Conservation (phyloP, 2,888 invertebrate species). For the Emesis furor region DNA sequence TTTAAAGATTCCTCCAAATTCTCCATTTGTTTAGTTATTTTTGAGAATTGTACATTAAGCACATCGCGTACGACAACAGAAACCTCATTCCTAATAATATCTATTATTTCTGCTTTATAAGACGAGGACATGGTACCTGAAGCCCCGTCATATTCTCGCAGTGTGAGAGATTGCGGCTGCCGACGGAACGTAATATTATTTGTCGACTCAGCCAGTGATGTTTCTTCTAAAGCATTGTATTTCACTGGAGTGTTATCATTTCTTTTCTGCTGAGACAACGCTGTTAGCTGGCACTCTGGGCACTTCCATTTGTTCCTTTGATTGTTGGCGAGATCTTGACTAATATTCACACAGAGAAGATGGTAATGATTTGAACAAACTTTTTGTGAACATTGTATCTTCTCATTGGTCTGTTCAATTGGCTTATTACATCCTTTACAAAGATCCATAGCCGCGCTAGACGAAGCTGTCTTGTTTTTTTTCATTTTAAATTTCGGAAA, state of each 20-base stretch:
- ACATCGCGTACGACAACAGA: neutral
- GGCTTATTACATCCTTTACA: neutral
- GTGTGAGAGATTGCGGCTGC: neutral
- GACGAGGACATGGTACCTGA: neutral
- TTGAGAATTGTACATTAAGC: too few species aligned
- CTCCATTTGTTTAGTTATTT: neutral
- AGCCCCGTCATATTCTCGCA: neutral
- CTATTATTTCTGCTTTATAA: neutral
- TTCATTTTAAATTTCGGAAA: too few species aligned
- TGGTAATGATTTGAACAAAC: neutral
- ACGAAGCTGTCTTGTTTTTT: too few species aligned
- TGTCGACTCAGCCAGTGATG: neutral
- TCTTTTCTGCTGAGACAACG: neutral
- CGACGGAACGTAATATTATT: conserved; percentile 6
- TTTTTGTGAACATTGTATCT: conserved; percentile 5
- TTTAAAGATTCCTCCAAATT: neutral
- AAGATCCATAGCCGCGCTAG: neutral
- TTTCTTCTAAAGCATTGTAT: neutral
- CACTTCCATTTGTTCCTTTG: conserved; percentile 1
- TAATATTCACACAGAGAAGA: neutral
- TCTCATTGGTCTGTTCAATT: neutral
- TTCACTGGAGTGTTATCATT: neutral
- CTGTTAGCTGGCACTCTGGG: neutral
- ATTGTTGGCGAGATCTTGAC: neutral
- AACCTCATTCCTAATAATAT: neutral